phyloP scores from a whole-genome alignment of 2,113 vertebrate genomes.

The Rhodinocichla rosea region DNA sequence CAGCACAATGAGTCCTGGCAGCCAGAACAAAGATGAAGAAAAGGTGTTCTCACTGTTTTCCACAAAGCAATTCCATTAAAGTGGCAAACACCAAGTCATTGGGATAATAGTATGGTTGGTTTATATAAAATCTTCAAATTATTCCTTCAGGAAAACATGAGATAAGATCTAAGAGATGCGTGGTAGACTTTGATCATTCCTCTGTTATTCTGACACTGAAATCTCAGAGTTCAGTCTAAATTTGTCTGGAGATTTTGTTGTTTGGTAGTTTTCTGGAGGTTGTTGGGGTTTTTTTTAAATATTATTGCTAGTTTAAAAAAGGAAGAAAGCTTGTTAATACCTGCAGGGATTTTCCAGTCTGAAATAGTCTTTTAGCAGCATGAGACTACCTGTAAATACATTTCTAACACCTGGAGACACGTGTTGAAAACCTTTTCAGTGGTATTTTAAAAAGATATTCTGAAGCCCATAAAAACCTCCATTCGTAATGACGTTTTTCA shows the following conservation, averaged over 20 bases:
- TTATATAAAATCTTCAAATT: background rate
- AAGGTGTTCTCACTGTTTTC: background rate
- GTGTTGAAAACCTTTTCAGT: background rate
- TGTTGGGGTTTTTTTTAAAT: background rate
- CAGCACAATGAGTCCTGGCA: background rate
- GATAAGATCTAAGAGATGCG: background rate
- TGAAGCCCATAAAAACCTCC: background rate
- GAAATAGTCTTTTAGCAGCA: conserved; percentile 13
- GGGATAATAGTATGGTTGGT: background rate
- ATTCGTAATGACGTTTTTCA: background rate
- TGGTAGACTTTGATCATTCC: background rate
- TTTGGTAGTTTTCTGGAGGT: background rate
- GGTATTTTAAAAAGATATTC: background rate
- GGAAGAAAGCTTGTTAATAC: background rate
- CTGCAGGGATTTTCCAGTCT: background rate
- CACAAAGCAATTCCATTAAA: background rate
- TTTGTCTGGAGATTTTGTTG: background rate
- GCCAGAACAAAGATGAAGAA: background rate
- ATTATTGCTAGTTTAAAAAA: background rate
- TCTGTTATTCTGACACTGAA: background rate
- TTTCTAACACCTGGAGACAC: background rate
- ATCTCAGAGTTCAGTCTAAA: background rate
- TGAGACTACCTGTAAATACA: background rate
- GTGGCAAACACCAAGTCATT: background rate
- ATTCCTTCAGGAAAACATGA: background rate